Evolutionary conservation across 2,797 vertebrate genomes (phyloP).

Genomic region (Lerista edwardsae): DNA sequence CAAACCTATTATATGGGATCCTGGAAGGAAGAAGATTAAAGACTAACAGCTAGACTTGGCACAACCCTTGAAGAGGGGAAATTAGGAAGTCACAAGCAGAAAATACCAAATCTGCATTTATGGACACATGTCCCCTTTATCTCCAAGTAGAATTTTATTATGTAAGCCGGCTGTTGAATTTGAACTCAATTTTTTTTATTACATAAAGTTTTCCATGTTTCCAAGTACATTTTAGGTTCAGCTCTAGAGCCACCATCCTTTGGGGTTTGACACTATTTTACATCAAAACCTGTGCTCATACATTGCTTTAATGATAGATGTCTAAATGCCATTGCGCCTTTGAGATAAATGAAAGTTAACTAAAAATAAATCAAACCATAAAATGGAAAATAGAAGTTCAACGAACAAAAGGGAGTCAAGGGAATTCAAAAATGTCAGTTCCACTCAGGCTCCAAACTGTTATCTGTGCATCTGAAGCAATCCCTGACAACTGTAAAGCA

Average conservation of each 20-base stretch:
- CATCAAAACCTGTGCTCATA: slow-evolving; percentile 7
- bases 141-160: neutral
- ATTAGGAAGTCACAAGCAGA: neutral
- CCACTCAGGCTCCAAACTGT: neutral
- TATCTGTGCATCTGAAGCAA: neutral
- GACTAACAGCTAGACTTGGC: neutral
- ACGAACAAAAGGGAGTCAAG: neutral
- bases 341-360: slow-evolving; percentile 5
- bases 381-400: neutral
- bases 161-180: no score
- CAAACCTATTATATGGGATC: neutral
- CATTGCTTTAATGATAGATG: slow-evolving; percentile 5
- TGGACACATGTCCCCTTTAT: neutral
- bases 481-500: neutral
- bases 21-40: neutral
- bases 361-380: slow-evolving; percentile 23
- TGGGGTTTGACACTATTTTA: slow-evolving; percentile 35
- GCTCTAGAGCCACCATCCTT: neutral
- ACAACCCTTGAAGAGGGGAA: neutral
- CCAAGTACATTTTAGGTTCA: slow-evolving; percentile 20
- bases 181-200: neutral
- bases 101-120: neutral
- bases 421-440: slow-evolving; percentile 26
- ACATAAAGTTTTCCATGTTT: slow-evolving; percentile 19
- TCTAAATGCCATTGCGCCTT: slow-evolving; percentile 9